These are phyloP conservation scores for Leptodactylus fuscus DNA, from an alignment of 2,113 vertebrate genomes.

Conservation along the genomic window DNA sequence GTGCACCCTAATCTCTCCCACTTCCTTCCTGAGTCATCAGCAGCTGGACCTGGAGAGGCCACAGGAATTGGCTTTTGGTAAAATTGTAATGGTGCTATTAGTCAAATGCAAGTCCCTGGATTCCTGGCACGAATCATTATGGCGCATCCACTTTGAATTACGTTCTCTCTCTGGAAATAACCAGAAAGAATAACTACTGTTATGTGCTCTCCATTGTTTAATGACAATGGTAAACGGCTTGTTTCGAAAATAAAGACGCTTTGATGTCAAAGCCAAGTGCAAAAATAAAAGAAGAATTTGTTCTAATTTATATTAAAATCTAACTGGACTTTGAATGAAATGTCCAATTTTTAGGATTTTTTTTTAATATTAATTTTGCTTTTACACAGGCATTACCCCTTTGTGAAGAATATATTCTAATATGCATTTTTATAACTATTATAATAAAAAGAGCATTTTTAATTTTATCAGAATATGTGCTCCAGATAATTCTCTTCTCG, in stretches of 20 bases:
- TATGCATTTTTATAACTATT: not conserved
- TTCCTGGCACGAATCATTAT: conserved; percentile 48
- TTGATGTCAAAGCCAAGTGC: not conserved
- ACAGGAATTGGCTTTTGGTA: conserved; percentile 81
- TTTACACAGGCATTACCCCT: too few species aligned
- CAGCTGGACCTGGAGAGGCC: conserved; percentile 83
- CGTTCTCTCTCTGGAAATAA: conserved; percentile 26
- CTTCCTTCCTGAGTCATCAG: conserved; percentile 88
- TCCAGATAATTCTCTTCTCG: not conserved
- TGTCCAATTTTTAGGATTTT: not conserved
- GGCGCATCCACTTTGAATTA: conserved; percentile 36
- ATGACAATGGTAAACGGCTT: conserved; percentile 4
- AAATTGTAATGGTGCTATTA: conserved; percentile 89
- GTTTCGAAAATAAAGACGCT: conserved; percentile 5
- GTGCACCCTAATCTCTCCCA: conserved; percentile 78
- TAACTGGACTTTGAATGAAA: not conserved
- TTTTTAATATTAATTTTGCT: not conserved
- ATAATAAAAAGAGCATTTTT: not conserved
- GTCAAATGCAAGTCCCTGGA: conserved; percentile 82
- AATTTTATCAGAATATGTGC: not conserved
- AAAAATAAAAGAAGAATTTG: not conserved
- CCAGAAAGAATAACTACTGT: conserved; percentile 14
- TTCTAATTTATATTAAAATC: not conserved
- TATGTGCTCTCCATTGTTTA: conserved; percentile 25
- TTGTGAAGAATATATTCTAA: too few species aligned